Evolutionary conservation across 2,113 vertebrate genomes (phyloP).

Genomic region (Petrocephalus zakoni): DNA sequence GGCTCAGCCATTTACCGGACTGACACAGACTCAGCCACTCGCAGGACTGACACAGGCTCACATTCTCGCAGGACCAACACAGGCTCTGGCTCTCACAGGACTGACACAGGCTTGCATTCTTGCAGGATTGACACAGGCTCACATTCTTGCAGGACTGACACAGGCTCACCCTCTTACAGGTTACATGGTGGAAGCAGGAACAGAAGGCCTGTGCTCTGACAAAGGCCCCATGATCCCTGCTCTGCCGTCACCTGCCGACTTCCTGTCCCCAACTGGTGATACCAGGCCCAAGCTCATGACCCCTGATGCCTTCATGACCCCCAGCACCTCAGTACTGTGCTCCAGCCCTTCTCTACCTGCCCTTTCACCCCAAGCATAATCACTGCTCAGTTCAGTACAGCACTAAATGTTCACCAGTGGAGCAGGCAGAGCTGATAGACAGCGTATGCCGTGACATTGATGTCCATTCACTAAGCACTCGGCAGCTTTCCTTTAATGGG

Average conservation of each 20-base stretch:
- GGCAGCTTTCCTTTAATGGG: not conserved
- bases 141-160: not conserved
- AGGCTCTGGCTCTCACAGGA: not conserved
- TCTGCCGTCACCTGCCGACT: constrained; percentile 80
- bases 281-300: constrained; percentile 92
- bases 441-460: not conserved
- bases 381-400: not conserved
- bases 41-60: not conserved
- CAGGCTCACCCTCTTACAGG: constrained; percentile 44
- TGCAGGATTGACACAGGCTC: not conserved
- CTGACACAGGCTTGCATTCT: not conserved
- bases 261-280: constrained; percentile 69
- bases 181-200: constrained; percentile 69
- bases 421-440: not conserved
- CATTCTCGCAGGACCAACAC: not conserved
- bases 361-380: not conserved
- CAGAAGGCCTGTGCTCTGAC: constrained; percentile 70
- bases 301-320: constrained; percentile 95
- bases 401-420: not conserved
- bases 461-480: not conserved
- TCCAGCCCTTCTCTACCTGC: not conserved
- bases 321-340: constrained; percentile 75
- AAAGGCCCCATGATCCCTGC: constrained; percentile 75
- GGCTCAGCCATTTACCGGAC: not conserved
- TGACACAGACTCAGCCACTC: not conserved